Conservation (phyloP, 2,113 vertebrate genomes). For the Nerophis ophidion region DNA sequence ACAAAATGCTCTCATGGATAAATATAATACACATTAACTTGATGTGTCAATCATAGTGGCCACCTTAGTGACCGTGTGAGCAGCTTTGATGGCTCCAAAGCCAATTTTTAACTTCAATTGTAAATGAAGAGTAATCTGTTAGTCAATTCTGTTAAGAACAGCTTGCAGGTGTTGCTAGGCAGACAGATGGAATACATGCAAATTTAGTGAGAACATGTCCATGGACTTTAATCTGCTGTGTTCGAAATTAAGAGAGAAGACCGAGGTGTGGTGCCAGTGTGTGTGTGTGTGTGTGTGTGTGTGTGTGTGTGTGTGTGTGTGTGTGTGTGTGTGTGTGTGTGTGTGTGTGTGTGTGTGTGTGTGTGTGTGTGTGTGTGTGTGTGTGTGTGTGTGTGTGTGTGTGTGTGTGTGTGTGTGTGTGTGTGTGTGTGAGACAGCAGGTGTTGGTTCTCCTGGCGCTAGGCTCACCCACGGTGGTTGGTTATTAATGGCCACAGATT, state of each 20-base stretch:
- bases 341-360: constrained; percentile 12
- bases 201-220: constrained; percentile 15
- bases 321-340: constrained; percentile 22
- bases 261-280: constrained; percentile 17
- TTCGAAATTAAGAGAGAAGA: constrained; percentile 32
- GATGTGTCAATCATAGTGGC: too few species aligned
- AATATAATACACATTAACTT: too few species aligned
- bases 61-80: too few species aligned
- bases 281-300: constrained; percentile 17
- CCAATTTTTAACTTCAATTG: too few species aligned
- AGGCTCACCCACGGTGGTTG: constrained; percentile 45
- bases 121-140: too few species aligned
- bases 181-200: constrained; percentile 18
- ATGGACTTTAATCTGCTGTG: constrained; percentile 16
- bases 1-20: too few species aligned
- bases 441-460: constrained; percentile 32
- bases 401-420: constrained; percentile 10
- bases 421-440: constrained; percentile 34
- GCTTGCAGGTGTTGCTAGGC: constrained; percentile 3
- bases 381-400: constrained; percentile 18
- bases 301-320: constrained; percentile 16
- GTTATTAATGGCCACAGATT: constrained; percentile 60
- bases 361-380: constrained; percentile 16
- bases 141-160: neutral
- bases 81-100: too few species aligned